These are phyloP conservation scores for Toxotes jaculatrix DNA, from an alignment of 2,113 vertebrate genomes.

Conservation along the genomic window DNA sequence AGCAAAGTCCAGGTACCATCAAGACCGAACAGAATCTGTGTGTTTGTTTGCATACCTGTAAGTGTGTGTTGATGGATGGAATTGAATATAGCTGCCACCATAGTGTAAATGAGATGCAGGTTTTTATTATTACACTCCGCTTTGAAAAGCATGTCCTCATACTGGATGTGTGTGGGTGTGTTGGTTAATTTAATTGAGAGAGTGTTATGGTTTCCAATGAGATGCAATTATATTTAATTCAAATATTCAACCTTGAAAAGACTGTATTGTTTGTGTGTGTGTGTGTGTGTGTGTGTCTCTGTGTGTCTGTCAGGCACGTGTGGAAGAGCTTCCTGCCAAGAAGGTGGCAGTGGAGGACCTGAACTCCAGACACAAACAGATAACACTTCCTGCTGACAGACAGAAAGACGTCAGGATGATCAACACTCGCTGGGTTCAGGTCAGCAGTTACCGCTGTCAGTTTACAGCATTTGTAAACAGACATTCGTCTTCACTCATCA, in stretches of 20 bases:
- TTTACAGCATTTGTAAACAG: background rate
- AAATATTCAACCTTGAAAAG: constrained; percentile 38
- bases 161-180: background rate
- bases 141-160: background rate
- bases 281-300: constrained; percentile 29
- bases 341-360: constrained; percentile 89
- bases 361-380: constrained; percentile 87
- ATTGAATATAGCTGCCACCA: constrained; percentile 52
- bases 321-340: constrained; percentile 88
- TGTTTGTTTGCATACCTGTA: background rate
- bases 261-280: background rate
- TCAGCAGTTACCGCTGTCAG: constrained; percentile 66
- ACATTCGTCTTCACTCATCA: background rate
- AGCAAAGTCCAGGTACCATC: constrained; percentile 91
- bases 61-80: constrained; percentile 64
- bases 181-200: constrained; percentile 20
- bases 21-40: constrained; percentile 2
- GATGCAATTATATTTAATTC: constrained; percentile 28
- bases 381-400: constrained; percentile 86
- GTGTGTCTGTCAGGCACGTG: constrained; percentile 85
- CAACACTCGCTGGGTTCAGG: constrained; percentile 92
- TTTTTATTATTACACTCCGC: constrained; percentile 8
- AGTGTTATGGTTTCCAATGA: constrained; percentile 25
- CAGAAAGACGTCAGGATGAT: constrained; percentile 89
- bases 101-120: constrained; percentile 7